phyloP scores from a whole-genome alignment of 2,797 vertebrate species.

The Sebastiscus albofasciatus region DNA sequence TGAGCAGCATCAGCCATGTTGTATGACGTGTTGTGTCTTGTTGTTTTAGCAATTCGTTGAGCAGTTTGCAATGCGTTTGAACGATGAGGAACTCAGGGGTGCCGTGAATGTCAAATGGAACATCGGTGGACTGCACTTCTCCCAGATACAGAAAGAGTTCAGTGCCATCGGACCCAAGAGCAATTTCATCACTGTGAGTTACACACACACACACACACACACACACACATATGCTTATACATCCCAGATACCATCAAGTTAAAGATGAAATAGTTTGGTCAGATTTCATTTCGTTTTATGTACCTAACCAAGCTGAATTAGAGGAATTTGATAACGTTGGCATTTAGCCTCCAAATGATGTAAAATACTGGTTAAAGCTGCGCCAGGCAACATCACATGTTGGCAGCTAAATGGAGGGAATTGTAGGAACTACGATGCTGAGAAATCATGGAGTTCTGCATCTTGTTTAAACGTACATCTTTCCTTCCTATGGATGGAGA shows the following conservation, averaged over 20 bases:
- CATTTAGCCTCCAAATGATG: neutral
- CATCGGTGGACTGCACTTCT: conserved; percentile 94
- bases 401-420: no score
- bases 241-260: neutral
- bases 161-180: conserved; percentile 81
- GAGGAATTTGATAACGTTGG: neutral
- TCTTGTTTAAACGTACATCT: neutral
- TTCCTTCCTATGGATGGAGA: neutral
- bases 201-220: neutral
- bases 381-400: neutral
- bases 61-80: conserved; percentile 81
- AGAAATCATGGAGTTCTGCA: neutral
- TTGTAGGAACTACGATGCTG: no score
- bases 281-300: neutral
- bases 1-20: neutral
- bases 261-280: neutral
- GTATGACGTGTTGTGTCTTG: conserved; percentile 9
- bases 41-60: conserved; percentile 78
- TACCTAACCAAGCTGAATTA: neutral
- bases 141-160: conserved; percentile 85
- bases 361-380: neutral
- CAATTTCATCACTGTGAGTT: conserved; percentile 79
- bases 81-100: conserved; percentile 79
- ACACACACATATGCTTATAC: neutral
- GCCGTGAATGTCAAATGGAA: conserved; percentile 88